phyloP scores from a whole-genome alignment of 2,797 vertebrate species.

The Amblyopsis hoosieri region DNA sequence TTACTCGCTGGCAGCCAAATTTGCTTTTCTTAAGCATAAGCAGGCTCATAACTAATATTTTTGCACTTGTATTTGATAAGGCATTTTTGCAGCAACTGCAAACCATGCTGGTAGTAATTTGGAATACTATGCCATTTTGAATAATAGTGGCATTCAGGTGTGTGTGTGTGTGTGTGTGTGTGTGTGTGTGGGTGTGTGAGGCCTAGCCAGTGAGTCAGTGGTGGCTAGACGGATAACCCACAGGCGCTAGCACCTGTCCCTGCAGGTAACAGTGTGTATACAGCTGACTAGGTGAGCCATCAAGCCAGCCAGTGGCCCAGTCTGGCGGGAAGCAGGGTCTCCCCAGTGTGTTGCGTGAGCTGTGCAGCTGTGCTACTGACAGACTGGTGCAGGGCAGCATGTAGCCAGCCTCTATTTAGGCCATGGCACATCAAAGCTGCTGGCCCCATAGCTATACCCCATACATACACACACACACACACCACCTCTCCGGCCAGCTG shows the following conservation, averaged over 20 bases:
- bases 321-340: constrained; percentile 40
- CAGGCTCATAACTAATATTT: too few species aligned
- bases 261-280: constrained; percentile 31
- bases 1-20: too few species aligned
- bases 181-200: too few species aligned
- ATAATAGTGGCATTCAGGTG: too few species aligned
- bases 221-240: not conserved
- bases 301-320: constrained; percentile 31
- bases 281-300: constrained; percentile 48
- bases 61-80: too few species aligned
- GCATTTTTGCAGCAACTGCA: too few species aligned
- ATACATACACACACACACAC: constrained; percentile 12
- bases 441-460: constrained; percentile 67
- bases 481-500: constrained; percentile 54
- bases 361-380: constrained; percentile 80
- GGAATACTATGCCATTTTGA: too few species aligned
- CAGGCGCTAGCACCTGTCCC: constrained; percentile 1
- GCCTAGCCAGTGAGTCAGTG: too few species aligned
- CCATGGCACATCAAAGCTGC: constrained; percentile 75
- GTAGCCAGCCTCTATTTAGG: constrained; percentile 73
- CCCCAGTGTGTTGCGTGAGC: constrained; percentile 6
- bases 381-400: constrained; percentile 80
- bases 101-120: too few species aligned
- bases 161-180: too few species aligned
- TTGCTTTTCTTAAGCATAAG: too few species aligned